Base-by-base conservation (phyloP, 2,888 invertebrate genomes). In the Auanema sp. region DNA sequence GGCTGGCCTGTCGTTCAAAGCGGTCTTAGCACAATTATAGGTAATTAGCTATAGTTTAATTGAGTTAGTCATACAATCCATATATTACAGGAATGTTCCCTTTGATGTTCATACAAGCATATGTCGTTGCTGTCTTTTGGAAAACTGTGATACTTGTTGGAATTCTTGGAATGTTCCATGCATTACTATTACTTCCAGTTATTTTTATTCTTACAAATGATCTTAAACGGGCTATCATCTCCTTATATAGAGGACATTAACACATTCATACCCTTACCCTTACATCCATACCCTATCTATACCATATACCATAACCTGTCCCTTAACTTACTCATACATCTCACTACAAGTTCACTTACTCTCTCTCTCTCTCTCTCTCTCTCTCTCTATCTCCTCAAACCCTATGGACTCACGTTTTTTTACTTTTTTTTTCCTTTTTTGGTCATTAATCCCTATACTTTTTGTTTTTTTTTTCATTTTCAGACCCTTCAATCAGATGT, bases 71-170 rank as follows among this genome's bases (percentile, higher is more conserved):
- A 5, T 8, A 5, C 33, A 33, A 33, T 33, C 8, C 33, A 16
- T 33, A 24, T 33, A 56, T 58, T 51, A 41, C 54, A 64, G 78
- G 78, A 58, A 81, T 80, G 76, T 74, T 81, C 59, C 81, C 81
- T 0, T 60, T 81, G 55, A 69, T 81, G 64, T 79, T 81, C 54
- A 76, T 81, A 42, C 68, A 75, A n/a, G 81, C 81, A 8, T 81
- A 81, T 62, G 81, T 81, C 11, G 81, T 81, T 5, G 81, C 77
- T 4, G 80, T 81, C 8, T 81, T 81, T 71, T 81, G 79, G 79
- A 81, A 81, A 64, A 81, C 80, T 12, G 77, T 81, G 33, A 71
- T 81, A 23, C 66, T 81, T 3, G 81, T 80, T 44, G 71, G 75
- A 8, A 57, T 76, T 1, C 71, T 80, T 10, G 79, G 76, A 33